These are phyloP conservation scores for Tragelaphus imberbis DNA, from an alignment of 2,113 vertebrate genomes.

Conservation along the genomic window DNA sequence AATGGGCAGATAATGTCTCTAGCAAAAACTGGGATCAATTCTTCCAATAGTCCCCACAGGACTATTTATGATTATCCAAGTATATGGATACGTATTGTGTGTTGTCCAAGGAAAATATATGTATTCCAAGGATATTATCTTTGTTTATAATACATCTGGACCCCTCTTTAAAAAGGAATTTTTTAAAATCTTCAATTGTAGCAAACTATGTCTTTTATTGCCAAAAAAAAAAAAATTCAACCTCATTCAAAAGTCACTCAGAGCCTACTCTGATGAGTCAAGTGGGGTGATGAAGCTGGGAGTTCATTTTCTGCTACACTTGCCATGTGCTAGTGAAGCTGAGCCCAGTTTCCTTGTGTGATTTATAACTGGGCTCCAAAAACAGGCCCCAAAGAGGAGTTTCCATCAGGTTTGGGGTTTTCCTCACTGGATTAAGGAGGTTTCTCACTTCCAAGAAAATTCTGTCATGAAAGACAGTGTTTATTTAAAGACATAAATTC, in stretches of 20 bases:
- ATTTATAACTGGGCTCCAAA: not conserved
- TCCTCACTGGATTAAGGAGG: not conserved
- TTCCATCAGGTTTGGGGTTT: not conserved
- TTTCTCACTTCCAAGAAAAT: not conserved
- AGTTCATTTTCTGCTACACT: not conserved
- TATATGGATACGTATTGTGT: not conserved
- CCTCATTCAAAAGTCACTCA: constrained; percentile 10
- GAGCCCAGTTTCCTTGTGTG: not conserved
- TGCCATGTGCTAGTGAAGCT: not conserved
- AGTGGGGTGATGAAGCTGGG: not conserved
- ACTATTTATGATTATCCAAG: not conserved
- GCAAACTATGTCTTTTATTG: constrained; percentile 15
- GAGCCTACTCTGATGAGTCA: not conserved
- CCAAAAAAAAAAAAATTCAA: not conserved
- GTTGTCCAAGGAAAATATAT: not conserved
- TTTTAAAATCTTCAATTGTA: not conserved
- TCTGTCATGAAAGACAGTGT: not conserved
- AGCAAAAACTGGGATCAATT: not conserved
- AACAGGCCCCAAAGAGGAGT: not conserved
- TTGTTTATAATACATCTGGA: not conserved
- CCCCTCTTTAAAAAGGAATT: not conserved
- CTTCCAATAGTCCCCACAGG: not conserved
- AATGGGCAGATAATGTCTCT: not conserved
- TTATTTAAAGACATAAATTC: not conserved
- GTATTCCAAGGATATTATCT: not conserved